Evolutionary conservation across 2,888 invertebrate genomes (phyloP), one percentile per base, ranked within the genome.

Genomic region (Dicycla oo): DNA sequence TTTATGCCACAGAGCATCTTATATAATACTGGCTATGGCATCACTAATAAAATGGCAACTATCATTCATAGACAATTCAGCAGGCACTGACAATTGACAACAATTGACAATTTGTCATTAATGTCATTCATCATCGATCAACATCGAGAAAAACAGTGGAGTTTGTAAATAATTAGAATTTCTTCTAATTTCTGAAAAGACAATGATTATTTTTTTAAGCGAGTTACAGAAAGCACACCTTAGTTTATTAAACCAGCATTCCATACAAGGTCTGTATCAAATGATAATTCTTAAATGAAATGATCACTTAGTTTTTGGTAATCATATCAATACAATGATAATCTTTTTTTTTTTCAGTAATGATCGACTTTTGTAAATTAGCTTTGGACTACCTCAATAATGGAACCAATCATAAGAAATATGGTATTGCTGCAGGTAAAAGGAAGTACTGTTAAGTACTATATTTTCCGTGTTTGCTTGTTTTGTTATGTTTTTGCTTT

Each of bases 301-400:
- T 49, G 2, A 26, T 47, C 8, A 30, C 23, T 40, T 43, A 26
- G 18, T 8, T n/a, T 15, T 34, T 2, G 34, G 0, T 43, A 68
- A 47, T 51, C 13, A 1, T 47, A 49, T 2, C 6, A 23, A 30
- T 61, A 10, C n/a, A n/a, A n/a, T n/a, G n/a, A n/a, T n/a, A n/a
- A n/a, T n/a, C n/a, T n/a, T n/a, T 15, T 73, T 67, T 23, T 58
- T 38, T 77, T 96, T 64, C 93, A 97, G 97, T 97, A 81, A 89
- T 97, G 30, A 96, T 97, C 73, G 97, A 97, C 91, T 97, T 97
- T 88, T 97, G 97, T 90, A 97, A 97, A 91, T 91, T 97, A 69
- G 96, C 97, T 2, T 92, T 97, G 75, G 97, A 97, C 87, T 97
- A 97, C 89, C 87, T 98, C 43, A 96, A 96, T 75, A 97, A 97